Evolutionary conservation across 2,113 vertebrate species (phyloP).

Genomic region (Anolis carolinensis): DNA sequence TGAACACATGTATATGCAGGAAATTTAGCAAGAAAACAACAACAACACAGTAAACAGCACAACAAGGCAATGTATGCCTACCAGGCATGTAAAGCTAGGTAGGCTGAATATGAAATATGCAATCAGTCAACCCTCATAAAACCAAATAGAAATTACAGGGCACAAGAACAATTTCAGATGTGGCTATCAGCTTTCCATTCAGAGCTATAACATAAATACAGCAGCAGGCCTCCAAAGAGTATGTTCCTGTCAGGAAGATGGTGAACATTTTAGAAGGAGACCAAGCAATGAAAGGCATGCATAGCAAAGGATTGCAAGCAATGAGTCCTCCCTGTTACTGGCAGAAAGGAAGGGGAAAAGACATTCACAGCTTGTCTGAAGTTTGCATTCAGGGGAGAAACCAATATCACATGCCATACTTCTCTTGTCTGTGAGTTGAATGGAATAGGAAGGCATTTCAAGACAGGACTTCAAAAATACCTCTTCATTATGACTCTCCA

Average conservation of each 20-base stretch:
- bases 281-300: not conserved
- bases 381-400: not conserved
- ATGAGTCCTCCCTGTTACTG: not conserved
- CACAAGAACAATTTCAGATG: not conserved
- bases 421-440: not conserved
- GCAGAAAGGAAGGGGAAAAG: not conserved
- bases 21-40: conserved; percentile 36
- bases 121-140: fast-evolving
- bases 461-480: not conserved
- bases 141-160: conserved; percentile 28
- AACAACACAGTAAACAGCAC: conserved; percentile 34
- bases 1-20: not conserved
- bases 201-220: conserved; percentile 10
- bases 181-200: conserved; percentile 48
- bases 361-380: not conserved
- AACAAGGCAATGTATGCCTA: conserved; percentile 44
- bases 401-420: not conserved
- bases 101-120: conserved; percentile 43
- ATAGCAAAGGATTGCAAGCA: not conserved
- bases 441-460: not conserved
- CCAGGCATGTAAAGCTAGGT: conserved; percentile 36
- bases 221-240: conserved; percentile 21
- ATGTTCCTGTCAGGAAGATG: conserved; percentile 24
- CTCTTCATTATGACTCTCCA: fast-evolving
- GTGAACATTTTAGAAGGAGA: not conserved